Base-by-base conservation (phyloP, 2,888 invertebrate genomes). In the Lydus trimaculatus region DNA sequence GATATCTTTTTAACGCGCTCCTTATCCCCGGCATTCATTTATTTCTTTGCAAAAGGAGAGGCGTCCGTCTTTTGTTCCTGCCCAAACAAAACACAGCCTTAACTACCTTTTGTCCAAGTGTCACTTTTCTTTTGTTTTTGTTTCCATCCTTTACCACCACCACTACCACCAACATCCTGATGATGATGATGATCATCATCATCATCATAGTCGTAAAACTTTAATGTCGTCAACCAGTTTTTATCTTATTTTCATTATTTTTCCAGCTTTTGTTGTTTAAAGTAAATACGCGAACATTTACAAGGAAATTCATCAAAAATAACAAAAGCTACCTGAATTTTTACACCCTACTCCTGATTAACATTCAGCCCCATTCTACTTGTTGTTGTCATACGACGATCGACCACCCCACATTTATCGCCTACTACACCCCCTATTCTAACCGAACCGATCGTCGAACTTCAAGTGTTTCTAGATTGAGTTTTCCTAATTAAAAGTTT, bases 101-200 rank as follows among this genome's bases (percentile, higher is more conserved):
- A 85, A 85, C 84, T 85, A 85, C 85, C 85, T 85, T 84, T 84
- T 85, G 84, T 85, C 84, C 84, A 83, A 84, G 84, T 84, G 85
- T 84, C 85, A 84, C 83, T 82, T 81, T 84, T 84, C 84, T 84
- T 84, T 85, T 84, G 84, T 84, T 83, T 83, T 82, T 80, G 75
- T 65, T 8, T 73, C 71, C 74, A 75, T 75, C 76, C 48, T 6
- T 20, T n/a, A 62, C 65, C 28, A 23, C 31, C 74, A 72, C 72
- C 75, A 74, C 72, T 66, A 66, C 67, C 69, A 69, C 39, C 64
- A 63, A 66, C 66, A 64, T 28, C 28, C 68, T 63, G 72, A 28
- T 28, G 2, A 28, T 67, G 74, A 72, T 17, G 1, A 23, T 23
- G 1, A 20, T 52, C 52, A 20, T 52, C 52, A 20, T 52, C n/a